Conservation (phyloP, 2,888 invertebrate species). For the Drosophila longiperda region DNA sequence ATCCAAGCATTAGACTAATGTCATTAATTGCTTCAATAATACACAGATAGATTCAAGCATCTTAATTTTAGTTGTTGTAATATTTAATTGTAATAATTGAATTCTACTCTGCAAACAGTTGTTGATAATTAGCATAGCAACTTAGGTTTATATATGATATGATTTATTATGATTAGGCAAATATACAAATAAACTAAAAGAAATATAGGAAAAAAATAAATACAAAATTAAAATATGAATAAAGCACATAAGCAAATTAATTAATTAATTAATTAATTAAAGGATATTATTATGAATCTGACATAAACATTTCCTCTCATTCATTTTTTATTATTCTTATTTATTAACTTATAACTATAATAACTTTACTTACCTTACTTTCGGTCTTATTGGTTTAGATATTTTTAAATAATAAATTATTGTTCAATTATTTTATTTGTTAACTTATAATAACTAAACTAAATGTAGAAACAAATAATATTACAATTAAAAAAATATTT, state of each 20-base stretch:
- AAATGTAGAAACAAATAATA: background rate
- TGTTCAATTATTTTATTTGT: background rate
- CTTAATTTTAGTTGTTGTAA: no score
- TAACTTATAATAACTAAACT: background rate
- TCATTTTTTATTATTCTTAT: no score
- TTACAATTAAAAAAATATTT: background rate
- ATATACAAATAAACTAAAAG: background rate
- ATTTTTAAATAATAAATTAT: no score
- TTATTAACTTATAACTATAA: no score
- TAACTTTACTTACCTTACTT: background rate
- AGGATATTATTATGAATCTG: background rate
- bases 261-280: background rate
- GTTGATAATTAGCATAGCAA: background rate
- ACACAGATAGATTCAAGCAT: background rate
- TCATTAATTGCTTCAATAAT: constrained; percentile 8
- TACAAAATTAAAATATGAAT: background rate
- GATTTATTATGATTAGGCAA: background rate
- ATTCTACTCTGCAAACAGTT: background rate
- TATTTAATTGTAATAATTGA: background rate
- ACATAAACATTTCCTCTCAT: background rate
- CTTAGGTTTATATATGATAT: background rate
- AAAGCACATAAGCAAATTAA: background rate
- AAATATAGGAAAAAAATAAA: background rate
- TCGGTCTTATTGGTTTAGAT: background rate
- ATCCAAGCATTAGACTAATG: background rate